phyloP scores from a whole-genome alignment of 2,888 invertebrate genomes.

The Strigamia crassipes region DNA sequence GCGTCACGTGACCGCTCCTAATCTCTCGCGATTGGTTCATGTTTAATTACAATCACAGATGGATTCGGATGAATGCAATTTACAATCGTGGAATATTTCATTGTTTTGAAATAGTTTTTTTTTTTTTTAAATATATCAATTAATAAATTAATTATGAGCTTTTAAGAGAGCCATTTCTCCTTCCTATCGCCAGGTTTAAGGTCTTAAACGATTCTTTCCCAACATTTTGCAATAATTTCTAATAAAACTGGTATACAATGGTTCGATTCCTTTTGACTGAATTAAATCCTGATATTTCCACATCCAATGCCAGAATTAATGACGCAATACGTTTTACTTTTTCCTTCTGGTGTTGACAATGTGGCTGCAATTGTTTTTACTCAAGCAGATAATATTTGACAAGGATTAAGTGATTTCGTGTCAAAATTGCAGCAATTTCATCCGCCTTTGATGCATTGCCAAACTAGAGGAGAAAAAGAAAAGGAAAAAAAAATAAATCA shows the following conservation, averaged over 20 bases:
- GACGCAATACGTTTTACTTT: constrained; percentile 7
- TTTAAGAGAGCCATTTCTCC: neutral
- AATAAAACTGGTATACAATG: constrained; percentile 13
- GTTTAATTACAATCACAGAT: neutral
- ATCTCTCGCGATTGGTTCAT: neutral
- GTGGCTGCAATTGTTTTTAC: neutral
- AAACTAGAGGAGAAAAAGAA: neutral
- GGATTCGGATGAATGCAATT: neutral
- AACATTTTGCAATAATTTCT: constrained; percentile 6
- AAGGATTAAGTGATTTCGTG: constrained; percentile 1
- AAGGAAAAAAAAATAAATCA: neutral
- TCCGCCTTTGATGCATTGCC: neutral
- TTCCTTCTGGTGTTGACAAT: neutral
- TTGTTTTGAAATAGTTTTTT: neutral
- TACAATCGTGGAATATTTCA: neutral
- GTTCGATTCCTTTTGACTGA: neutral
- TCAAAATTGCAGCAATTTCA: neutral
- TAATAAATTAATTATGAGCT: neutral
- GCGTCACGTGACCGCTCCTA: neutral
- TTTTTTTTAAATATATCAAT: too few relatives aligned
- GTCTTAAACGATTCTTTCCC: neutral
- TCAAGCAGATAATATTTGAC: neutral
- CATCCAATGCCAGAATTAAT: constrained; percentile 34
- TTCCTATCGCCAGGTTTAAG: neutral
- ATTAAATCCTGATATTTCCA: constrained; percentile 8